Evolutionary conservation across 2,888 invertebrate species (phyloP), one percentile per base, ranked within the genome.

Genomic region (Endotricha flammealis): DNA sequence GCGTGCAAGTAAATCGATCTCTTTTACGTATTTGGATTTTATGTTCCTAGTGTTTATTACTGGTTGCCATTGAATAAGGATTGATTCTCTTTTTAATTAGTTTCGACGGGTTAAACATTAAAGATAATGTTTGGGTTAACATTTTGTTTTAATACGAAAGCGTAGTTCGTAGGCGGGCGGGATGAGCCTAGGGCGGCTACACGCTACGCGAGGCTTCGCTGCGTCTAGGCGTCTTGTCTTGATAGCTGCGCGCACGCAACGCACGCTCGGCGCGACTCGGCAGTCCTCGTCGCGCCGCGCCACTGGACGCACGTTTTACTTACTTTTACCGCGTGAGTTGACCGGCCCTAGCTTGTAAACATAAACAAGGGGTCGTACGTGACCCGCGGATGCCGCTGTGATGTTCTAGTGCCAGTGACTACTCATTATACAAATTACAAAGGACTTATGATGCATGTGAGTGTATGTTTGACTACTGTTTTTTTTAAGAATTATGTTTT

Each of bases 401-500:
- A 78, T 78, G 79, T 72, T 71, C 62, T 68, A 52, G 68, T 76
- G 70, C 53, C 61, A 71, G 79, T 80, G 78, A 63, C 61, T 51
- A 49, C 49, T 51, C 41, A 46, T 53, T 44, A 47, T 45, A 51
- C 42, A 48, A 35, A 44, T n/a, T 25, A 53, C 46, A 53, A 58
- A 61, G 67, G 61, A 70, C 68, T 64, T 65, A 82, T 78, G 74
- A 85, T 85, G 85, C 83, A 85, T 71, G 85, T 83, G 55, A 85
- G 85, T 82, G 59, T 42, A 33, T 34, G 8, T 35, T 49, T 48
- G 22, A 29, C 29, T 12, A 20, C 14, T n/a, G n/a, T n/a, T n/a
- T n/a, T n/a, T n/a, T n/a, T n/a, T n/a, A n/a, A n/a, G n/a, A n/a
- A n/a, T n/a, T 27, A 27, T 27, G 12, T 27, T 16, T 13, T 33